Base-by-base conservation (phyloP, 92 coral and sea anemone species). In the Metridium senile region DNA sequence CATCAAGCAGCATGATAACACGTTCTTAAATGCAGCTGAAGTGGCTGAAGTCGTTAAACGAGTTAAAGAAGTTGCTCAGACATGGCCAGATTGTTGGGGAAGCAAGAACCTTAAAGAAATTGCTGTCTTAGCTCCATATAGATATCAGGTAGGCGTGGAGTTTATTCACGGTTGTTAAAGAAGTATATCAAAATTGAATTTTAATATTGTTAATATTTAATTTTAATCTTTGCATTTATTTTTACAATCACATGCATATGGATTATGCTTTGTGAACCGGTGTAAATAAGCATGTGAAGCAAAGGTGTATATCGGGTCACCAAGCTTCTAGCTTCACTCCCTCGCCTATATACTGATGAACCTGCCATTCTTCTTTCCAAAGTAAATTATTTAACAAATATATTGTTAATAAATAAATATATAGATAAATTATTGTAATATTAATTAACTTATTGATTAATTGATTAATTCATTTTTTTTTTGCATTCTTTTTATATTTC, bases 81-180 rank as follows among this genome's bases (percentile, higher is more conserved):
- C 47, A 23, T 94, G 94, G 98, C 98, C 98, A 53, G 30, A 65
- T 2, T 64, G 63, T 49, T 91, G 97, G 97, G 93, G 93, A 8
- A 63, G 57, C 26, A 74, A 62, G 64, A 72, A 76, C 21, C 79
- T 86, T 30, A 77, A 76, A 59, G 90, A 91, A 8, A 76, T 91
- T 17, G 89, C 89, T 33, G 93, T 91, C 17, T 71, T 91, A 8
- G 82, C 97, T 27, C 65, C 97, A 4, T 91, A 91, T 68, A 76
- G 71, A 20, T 85, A 82, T 56, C 97, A 91, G 93, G 97, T 87
- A 33, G 84, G 70, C 63, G 35, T 65, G 81, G 64, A 47, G 1
- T 49, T 17, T 54, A 7, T 54, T 47, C 28, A 3, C 11, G 34
- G 21, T n/a, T n/a, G n/a, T n/a, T n/a, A n/a, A n/a, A n/a, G n/a